Evolutionary conservation across 2,888 invertebrate genomes (phyloP).

Genomic region (Eilema caniola): DNA sequence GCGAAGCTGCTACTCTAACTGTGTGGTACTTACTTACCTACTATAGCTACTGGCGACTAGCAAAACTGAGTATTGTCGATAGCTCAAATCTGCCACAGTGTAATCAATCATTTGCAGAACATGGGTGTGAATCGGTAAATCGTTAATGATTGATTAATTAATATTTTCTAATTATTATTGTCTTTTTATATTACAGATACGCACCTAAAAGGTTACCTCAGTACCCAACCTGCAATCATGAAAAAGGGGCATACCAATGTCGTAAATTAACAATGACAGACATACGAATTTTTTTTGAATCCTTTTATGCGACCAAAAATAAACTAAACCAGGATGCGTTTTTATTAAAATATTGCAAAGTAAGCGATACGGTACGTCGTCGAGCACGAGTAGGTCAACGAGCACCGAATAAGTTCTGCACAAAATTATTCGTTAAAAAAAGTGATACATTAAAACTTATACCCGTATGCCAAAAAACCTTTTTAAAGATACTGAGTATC

Average conservation of each 20-base stretch:
- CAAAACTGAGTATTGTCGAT: neutral
- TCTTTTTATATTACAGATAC: slow-evolving; percentile 6
- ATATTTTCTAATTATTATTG: too few species aligned
- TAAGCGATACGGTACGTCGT: neutral
- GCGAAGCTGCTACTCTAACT: neutral
- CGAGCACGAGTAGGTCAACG: neutral
- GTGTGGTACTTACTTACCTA: neutral
- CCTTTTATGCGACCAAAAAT: slow-evolving; percentile 13
- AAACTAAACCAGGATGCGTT: slow-evolving; percentile 23
- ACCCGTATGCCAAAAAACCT: neutral
- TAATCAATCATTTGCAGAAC: neutral
- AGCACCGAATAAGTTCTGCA: slow-evolving; percentile 1
- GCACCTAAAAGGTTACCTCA: slow-evolving; percentile 19
- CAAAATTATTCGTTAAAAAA: neutral
- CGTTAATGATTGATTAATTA: neutral
- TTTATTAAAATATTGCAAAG: slow-evolving; percentile 1
- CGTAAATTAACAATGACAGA: slow-evolving; percentile 11
- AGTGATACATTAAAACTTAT: neutral
- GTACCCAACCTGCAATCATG: slow-evolving; percentile 20
- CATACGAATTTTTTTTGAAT: slow-evolving; percentile 13
- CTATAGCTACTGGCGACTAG: neutral
- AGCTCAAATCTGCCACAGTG: neutral
- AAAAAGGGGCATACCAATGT: slow-evolving; percentile 20
- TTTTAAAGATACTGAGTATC: neutral
- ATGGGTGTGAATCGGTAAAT: neutral